These are phyloP conservation scores for Apogon hyalosoma DNA, from an alignment of 2,797 vertebrate species.

Conservation along the genomic window DNA sequence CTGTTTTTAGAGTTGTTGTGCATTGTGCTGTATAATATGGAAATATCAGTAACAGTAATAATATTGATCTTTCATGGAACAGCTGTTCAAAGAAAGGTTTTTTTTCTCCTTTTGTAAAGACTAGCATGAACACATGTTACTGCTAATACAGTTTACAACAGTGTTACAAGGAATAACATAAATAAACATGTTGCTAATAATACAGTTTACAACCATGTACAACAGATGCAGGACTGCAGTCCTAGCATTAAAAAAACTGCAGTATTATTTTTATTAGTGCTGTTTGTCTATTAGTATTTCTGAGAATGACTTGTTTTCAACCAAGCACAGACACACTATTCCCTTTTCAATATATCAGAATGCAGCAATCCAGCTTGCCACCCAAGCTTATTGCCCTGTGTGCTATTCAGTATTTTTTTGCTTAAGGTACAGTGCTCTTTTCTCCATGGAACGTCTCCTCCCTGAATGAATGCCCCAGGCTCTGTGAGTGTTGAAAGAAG, in stretches of 20 bases:
- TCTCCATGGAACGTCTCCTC: constrained; percentile 73
- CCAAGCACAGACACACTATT: constrained; percentile 27
- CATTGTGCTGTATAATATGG: constrained; percentile 42
- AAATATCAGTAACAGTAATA: constrained; percentile 52
- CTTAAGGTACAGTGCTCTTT: constrained; percentile 79
- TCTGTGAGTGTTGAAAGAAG: constrained; percentile 78
- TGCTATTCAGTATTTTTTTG: constrained; percentile 67
- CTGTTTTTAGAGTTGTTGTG: constrained; percentile 38
- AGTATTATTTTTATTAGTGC: constrained; percentile 39
- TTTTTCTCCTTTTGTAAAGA: constrained; percentile 27
- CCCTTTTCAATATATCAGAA: constrained; percentile 61
- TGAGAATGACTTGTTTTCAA: constrained; percentile 48
- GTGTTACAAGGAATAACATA: constrained; percentile 4
- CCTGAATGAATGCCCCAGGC: constrained; percentile 76
- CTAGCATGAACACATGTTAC: background rate
- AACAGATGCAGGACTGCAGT: constrained; percentile 52
- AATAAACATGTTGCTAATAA: constrained; percentile 48
- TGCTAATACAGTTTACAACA: background rate
- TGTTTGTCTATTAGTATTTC: constrained; percentile 61
- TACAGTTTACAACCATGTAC: constrained; percentile 44
- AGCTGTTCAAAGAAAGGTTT: constrained; percentile 45
- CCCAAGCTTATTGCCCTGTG: constrained; percentile 59
- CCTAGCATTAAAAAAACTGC: constrained; percentile 47
- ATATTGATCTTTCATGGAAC: constrained; percentile 42
- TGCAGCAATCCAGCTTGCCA: constrained; percentile 51